Percentiles rank a stretch among this genome's conserved stretches.
Evolutionary conservation across 2,888 invertebrate genomes (phyloP).

Genomic region (Geotrupes spiniger): DNA sequence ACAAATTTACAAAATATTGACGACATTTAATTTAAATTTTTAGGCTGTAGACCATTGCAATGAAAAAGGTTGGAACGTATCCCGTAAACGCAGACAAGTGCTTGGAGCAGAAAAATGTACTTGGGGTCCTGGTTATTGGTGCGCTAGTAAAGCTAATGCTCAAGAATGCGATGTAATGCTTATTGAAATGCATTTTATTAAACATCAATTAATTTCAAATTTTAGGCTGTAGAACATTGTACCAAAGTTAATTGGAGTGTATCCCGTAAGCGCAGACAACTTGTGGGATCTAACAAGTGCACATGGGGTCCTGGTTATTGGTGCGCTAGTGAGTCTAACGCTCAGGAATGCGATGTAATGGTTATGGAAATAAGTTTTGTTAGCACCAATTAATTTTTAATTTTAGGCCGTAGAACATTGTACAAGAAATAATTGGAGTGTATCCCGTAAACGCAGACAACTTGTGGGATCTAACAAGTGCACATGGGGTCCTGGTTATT

Average conservation of each 20-base stretch:
- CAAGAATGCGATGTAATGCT: constrained; percentile 55
- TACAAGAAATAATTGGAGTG: too few relatives aligned
- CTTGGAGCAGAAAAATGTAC: constrained; percentile 61
- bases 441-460: too few relatives aligned
- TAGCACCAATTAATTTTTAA: too few relatives aligned
- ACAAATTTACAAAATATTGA: not conserved
- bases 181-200: constrained; percentile 34
- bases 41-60: too few relatives aligned
- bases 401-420: too few relatives aligned
- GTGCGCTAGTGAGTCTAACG: constrained; percentile 59
- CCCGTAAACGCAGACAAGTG: too few relatives aligned
- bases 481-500: constrained; percentile 73
- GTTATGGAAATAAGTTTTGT: too few relatives aligned
- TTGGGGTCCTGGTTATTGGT: constrained; percentile 78
- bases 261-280: not conserved
- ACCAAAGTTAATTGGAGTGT: too few relatives aligned
- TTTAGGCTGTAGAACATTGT: too few relatives aligned
- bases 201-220: too few relatives aligned
- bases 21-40: too few relatives aligned
- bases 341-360: constrained; percentile 54
- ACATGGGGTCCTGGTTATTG: constrained; percentile 76
- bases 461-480: constrained; percentile 57
- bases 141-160: constrained; percentile 54
- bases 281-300: constrained; percentile 57
- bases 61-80: too few relatives aligned